Base-by-base conservation (phyloP, 2,113 vertebrate genomes). In the Passer montanus region DNA sequence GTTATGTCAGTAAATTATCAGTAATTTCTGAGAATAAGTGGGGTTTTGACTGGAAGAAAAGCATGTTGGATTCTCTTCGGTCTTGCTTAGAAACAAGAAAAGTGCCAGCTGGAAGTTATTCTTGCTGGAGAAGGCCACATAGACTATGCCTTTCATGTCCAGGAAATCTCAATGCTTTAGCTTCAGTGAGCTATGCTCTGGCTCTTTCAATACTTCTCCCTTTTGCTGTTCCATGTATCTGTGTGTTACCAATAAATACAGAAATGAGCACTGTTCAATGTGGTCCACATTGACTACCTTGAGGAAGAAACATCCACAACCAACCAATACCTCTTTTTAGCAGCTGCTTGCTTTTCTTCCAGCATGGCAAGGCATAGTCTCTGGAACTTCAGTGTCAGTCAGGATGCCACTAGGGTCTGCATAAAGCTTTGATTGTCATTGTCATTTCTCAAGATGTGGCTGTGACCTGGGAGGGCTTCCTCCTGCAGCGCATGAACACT, bases 401-500 rank as follows among this genome's bases (percentile, higher is more conserved):
- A 39, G 1, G 16, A 0, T 24, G 16, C 14, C 10, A 1, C 37
- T 18, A 31, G 15, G 12, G 37, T 81, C 46, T 69, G 30, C 35
- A 7, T 19, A 27, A n/a, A 2, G 1, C n/a, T 21, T 37, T 26
- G 39, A 3, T 1, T 12, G 31, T 30, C 1, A 0, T 6, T 31
- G 53, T 1, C n/a, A n/a, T n/a, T n/a, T n/a, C n/a, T n/a, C 0
- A 0, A 33, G 39, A 11, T 19, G 18, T 27, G 53, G 19, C 41
- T 56, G 23, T 76, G 58, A 21, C 23, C 44, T 49, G 43, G 15
- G 64, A 52, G 15, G 41, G 21, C 55, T 83, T 72, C 46, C 47
- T 56, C 33, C 46, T 35, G 26, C 15, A 75, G 20, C 31, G 56
- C 0, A 0, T 30, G 44, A 37, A 16, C 0, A 0, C 21, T 28